Evolutionary conservation across 1,140 invertebrate genomes (phyloP), one percentile per base, ranked within the genome.

Genomic region (Pogonognathellus flavescens): DNA sequence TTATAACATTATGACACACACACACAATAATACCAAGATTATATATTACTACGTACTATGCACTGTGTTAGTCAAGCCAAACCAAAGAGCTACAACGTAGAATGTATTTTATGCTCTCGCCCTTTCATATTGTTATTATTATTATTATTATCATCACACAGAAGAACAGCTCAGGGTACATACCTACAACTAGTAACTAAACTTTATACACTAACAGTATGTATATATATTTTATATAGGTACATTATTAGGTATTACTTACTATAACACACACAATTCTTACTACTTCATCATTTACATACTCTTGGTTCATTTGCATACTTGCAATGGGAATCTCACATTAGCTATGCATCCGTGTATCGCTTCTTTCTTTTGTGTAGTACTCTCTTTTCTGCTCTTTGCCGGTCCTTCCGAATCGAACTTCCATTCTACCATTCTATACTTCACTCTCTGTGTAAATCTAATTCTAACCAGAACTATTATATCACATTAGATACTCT

Each of bases 271-370:
- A 80, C 49, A 49, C 53, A 55, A 13, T 76, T 6, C 57, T 18
- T 20, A 18, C 11, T 18, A 60, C 59, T 66, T 66, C 62, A 53
- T 82, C 81, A 82, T 82, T 82, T 82, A 62, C 81, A 82, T 82
- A 60, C 81, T 82, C 31, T 59, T 9, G 49, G 53, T 62, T 62
- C 59, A 82, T 82, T 82, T 82, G 81, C 81, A 82, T 82, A 82
- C 25, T 62, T 82, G 55, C 57, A 82, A 62, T 82, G 81, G 81
- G 59, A 82, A 82, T 82, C 57, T 60, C 81, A 82, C 81, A 82
- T 82, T 82, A 82, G 81, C 81, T 82, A 82, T 82, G 81, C 81
- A 82, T 82, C 81, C 59, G 41, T 60, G 31, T 76, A 76, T 76
- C 41, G 70, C 70, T 76, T 76, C 70, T 76, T 66, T 76, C 70